Evolutionary conservation across 2,113 vertebrate species (phyloP).

Genomic region (Crotophaga sulcirostris): DNA sequence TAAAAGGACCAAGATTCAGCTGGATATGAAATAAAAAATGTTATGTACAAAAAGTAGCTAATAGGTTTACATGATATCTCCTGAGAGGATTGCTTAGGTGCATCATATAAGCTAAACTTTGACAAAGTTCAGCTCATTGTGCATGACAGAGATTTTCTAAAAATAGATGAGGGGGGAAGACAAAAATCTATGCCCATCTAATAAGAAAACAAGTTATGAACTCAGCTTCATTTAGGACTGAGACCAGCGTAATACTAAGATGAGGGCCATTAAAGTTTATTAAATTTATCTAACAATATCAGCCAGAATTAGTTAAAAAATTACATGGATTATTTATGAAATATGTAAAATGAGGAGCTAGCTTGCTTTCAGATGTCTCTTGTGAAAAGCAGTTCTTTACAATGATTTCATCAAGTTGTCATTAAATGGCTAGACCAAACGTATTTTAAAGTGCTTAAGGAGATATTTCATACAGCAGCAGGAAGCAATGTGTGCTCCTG

Average conservation of each 20-base stretch:
- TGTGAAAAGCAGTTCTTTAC: background rate
- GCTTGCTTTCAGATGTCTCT: background rate
- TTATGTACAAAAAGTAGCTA: background rate
- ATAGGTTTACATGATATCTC: background rate
- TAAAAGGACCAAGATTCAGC: background rate
- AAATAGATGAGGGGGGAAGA: background rate
- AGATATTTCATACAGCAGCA: background rate
- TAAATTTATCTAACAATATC: slow-evolving; percentile 15
- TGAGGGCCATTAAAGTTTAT: background rate
- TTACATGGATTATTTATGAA: background rate
- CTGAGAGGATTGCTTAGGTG: background rate
- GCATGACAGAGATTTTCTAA: background rate
- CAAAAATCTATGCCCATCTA: background rate
- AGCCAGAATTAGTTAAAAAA: background rate
- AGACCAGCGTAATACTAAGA: background rate
- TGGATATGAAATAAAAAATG: background rate
- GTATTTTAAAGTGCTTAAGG: slow-evolving; percentile 7
- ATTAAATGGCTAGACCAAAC: background rate
- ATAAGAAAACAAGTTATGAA: background rate
- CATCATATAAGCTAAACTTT: background rate
- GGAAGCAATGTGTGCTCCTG: background rate
- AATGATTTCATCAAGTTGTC: background rate
- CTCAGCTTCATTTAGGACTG: background rate
- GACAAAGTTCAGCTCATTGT: background rate
- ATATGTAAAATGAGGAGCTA: background rate